Conservation (phyloP, 2,113 vertebrate genomes). For the Butastur rufipennis region DNA sequence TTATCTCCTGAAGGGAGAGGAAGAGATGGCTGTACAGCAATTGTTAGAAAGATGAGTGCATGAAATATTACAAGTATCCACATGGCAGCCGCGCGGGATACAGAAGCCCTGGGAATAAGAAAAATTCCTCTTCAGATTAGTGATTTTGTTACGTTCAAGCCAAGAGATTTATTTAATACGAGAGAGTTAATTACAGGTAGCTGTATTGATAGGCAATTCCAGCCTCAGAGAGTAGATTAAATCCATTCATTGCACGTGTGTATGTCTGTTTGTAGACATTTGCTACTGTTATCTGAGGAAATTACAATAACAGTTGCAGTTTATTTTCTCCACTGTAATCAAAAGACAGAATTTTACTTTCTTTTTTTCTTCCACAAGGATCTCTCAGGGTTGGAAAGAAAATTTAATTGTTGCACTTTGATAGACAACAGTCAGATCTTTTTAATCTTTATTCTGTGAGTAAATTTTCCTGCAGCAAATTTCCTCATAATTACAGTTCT, state of each 20-base stretch:
- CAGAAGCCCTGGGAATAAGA: not conserved
- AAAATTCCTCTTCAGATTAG: not conserved
- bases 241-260: not conserved
- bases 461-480: slow-evolving; percentile 43
- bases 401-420: not conserved
- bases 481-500: slow-evolving; percentile 27
- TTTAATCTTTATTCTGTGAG: slow-evolving; percentile 34
- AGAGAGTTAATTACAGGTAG: not conserved
- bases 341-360: not conserved
- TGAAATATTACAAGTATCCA: not conserved
- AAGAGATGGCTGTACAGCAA: not conserved
- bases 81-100: not conserved
- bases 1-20: not conserved
- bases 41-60: not conserved
- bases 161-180: not conserved
- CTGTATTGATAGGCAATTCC: not conserved
- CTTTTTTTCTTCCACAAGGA: not conserved
- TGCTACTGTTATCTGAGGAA: not conserved
- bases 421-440: not conserved
- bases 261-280: not conserved
- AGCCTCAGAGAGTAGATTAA: not conserved
- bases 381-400: not conserved
- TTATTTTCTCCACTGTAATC: not conserved
- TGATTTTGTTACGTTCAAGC: not conserved
- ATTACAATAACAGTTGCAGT: not conserved